Percentiles rank a stretch among this genome's conserved stretches.
Conservation (phyloP, 2,888 invertebrate species). For the Andrena fulva region DNA sequence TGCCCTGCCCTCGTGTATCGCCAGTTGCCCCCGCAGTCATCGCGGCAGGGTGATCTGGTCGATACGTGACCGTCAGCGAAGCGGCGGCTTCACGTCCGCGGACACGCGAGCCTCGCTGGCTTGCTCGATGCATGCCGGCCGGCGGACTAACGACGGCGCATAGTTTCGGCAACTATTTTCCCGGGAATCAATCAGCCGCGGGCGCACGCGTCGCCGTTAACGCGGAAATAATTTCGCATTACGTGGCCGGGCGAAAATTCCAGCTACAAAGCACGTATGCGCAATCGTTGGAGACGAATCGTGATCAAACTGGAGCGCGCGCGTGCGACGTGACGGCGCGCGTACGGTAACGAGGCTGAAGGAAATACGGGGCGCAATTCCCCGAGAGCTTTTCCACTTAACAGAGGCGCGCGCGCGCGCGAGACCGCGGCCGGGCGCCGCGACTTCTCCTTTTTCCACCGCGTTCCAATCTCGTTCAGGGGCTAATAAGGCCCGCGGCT, state of each 20-base stretch:
- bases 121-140: background rate
- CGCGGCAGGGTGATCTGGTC: background rate
- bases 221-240: conserved; percentile 66
- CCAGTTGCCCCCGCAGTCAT: background rate
- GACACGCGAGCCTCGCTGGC: background rate
- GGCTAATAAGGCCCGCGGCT: conserved; percentile 39
- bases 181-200: conserved; percentile 34
- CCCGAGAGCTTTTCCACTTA: conserved; percentile 61
- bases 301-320: conserved; percentile 61
- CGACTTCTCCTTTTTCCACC: conserved; percentile 22
- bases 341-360: conserved; percentile 57
- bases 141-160: conserved; percentile 2
- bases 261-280: conserved; percentile 60
- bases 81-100: conserved; percentile 22
- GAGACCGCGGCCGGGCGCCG: conserved; percentile 1
- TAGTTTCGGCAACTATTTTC: conserved; percentile 60
- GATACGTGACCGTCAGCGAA: conserved; percentile 8
- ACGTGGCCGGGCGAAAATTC: conserved; percentile 50
- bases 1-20: background rate
- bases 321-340: conserved; percentile 26
- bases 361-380: conserved; percentile 51
- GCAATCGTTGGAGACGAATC: conserved; percentile 63
- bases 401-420: conserved; percentile 26
- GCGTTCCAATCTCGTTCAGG: conserved; percentile 36
- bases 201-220: conserved; percentile 55